A percentile compares a stretch with the other conserved stretches of the same genome.
Conservation (phyloP, 1,140 invertebrate genomes). For the Chionoecetes opilio region DNA sequence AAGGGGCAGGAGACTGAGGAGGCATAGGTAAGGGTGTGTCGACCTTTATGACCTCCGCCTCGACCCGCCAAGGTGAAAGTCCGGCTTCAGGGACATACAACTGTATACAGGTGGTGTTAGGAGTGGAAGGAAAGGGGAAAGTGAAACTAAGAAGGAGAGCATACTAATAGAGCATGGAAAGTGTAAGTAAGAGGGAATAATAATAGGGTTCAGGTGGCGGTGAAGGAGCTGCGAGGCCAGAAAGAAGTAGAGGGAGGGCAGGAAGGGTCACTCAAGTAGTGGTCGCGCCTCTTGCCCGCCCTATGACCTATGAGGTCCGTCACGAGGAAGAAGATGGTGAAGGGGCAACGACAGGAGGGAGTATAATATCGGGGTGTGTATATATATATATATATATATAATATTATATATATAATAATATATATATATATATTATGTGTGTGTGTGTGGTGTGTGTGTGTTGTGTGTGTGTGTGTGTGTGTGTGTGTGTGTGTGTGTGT, state of each 20-base stretch:
- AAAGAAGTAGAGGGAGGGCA: not conserved
- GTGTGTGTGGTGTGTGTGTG: too few species aligned
- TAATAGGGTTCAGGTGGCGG: not conserved
- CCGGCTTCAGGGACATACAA: not conserved
- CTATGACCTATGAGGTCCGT: not conserved
- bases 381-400: too few species aligned
- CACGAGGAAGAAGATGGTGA: not conserved
- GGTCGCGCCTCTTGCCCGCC: not conserved
- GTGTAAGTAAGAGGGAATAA: too few species aligned
- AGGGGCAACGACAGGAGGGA: too few species aligned
- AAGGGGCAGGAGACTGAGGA: not conserved
- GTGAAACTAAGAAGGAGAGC: not conserved
- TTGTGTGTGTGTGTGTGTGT: too few species aligned
- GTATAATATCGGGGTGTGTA: too few species aligned
- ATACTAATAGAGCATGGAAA: too few species aligned
- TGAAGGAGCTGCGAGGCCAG: not conserved
- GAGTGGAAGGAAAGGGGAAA: too few species aligned
- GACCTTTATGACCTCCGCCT: not conserved
- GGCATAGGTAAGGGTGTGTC: conserved; percentile 2
- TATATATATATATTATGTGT: too few species aligned
- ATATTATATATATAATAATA: too few species aligned
- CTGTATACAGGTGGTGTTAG: not conserved
- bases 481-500: too few species aligned
- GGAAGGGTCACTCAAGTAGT: not conserved
- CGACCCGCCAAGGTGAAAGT: not conserved